phyloP scores from a whole-genome alignment of 2,113 vertebrate species.

The Antidorcas marsupialis region DNA sequence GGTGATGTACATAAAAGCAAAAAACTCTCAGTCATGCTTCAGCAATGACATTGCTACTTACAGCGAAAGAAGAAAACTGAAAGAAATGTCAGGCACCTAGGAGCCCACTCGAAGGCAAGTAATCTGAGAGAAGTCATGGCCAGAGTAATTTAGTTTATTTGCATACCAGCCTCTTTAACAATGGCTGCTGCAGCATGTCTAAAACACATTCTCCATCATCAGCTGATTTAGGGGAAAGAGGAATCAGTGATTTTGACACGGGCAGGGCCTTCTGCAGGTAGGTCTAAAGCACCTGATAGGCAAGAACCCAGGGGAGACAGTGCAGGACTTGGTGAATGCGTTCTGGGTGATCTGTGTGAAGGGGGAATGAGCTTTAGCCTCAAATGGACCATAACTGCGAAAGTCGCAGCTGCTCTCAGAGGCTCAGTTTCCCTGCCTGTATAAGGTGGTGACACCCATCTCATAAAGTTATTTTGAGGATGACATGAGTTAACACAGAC shows the following conservation, averaged over 20 bases:
- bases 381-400: not conserved
- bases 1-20: conserved; percentile 43
- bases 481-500: not conserved
- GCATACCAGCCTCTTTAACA: conserved; percentile 27
- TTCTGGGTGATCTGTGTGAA: not conserved
- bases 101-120: conserved; percentile 21
- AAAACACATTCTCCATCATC: not conserved
- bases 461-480: not conserved
- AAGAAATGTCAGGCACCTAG: conserved; percentile 56
- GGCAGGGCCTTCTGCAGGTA: not conserved
- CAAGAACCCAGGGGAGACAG: not conserved
- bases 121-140: not conserved
- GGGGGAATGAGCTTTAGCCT: not conserved
- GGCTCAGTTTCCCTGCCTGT: conserved; percentile 17
- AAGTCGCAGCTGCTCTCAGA: not conserved
- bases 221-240: not conserved
- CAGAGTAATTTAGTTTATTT: conserved; percentile 40
- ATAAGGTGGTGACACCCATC: not conserved
- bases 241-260: conserved; percentile 1
- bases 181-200: not conserved
- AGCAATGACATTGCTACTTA: not conserved
- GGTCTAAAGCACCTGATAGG: not conserved
- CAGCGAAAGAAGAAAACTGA: conserved; percentile 44
- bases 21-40: conserved; percentile 40
- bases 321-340: not conserved